These are phyloP conservation scores for Oreonectes daqikongensis DNA, from an alignment of 2,797 vertebrate genomes.

Conservation along the genomic window DNA sequence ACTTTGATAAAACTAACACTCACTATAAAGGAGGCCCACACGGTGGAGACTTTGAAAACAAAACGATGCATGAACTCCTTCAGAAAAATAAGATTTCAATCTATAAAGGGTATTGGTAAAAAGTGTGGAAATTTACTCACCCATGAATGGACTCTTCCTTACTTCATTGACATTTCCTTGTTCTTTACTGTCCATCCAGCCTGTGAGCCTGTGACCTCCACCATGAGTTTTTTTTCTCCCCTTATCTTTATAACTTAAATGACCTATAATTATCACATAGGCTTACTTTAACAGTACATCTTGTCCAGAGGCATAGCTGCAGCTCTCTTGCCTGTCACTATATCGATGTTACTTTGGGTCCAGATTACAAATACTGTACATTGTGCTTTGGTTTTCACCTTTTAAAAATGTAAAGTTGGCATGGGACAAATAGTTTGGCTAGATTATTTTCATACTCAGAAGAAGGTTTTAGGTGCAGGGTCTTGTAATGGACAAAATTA, in stretches of 20 bases:
- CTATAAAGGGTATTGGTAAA: conserved; percentile 15
- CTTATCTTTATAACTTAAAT: not conserved
- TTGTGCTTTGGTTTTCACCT: not conserved
- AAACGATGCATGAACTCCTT: conserved; percentile 19
- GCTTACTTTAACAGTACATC: not conserved
- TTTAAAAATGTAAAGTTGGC: too few species aligned
- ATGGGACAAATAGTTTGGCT: too few species aligned
- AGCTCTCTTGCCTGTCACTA: not conserved
- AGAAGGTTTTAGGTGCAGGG: too few species aligned
- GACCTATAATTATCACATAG: not conserved
- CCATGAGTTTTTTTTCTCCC: not conserved
- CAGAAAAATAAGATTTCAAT: conserved; percentile 25
- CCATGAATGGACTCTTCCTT: not conserved
- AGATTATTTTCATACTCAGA: too few species aligned
- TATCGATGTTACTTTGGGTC: too few species aligned
- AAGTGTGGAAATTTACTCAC: not conserved
- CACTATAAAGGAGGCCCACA: conserved; percentile 27
- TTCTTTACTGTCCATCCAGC: not conserved
- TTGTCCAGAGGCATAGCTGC: not conserved
- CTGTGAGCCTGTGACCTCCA: not conserved
- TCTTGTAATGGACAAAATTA: too few species aligned
- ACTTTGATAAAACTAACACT: conserved; percentile 20
- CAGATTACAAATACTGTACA: too few species aligned
- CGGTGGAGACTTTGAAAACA: conserved; percentile 38
- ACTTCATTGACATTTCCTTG: not conserved